Conservation (phyloP, 2,888 invertebrate species). For the Dione juno region DNA sequence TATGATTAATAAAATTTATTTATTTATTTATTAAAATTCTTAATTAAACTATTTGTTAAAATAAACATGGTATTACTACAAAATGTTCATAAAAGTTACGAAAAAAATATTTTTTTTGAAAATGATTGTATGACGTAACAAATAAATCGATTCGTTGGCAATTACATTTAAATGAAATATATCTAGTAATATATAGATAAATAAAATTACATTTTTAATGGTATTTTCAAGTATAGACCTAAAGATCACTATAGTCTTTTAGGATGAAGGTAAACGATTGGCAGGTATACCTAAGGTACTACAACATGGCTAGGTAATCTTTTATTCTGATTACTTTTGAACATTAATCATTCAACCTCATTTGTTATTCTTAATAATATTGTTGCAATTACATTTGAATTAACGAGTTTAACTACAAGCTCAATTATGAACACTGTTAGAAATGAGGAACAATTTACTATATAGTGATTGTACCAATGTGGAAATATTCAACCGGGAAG, state of each 20-base stretch:
- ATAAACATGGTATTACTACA: too few species aligned
- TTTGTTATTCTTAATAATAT: conserved; percentile 1
- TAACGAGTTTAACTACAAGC: conserved; percentile 34
- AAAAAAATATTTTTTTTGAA: neutral
- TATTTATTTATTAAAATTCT: neutral
- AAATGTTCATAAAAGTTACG: too few species aligned
- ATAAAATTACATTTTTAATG: too few species aligned
- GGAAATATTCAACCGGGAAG: conserved; percentile 45
- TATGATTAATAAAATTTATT: too few species aligned
- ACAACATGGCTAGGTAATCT: neutral
- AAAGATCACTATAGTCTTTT: too few species aligned
- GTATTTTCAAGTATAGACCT: too few species aligned
- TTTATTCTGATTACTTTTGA: conserved; percentile 9
- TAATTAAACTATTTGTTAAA: neutral
- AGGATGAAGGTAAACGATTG: neutral
- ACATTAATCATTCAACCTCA: neutral
- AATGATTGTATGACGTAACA: neutral
- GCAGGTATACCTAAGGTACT: neutral
- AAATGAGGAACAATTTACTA: conserved; percentile 38
- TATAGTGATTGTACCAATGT: conserved; percentile 37
- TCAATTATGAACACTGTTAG: conserved; percentile 34
- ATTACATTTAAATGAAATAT: neutral
- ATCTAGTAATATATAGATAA: neutral
- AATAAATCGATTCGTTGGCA: neutral
- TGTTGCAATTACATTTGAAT: conserved; percentile 11